Conservation (phyloP, 2,888 invertebrate genomes). For the Noctua janthe region DNA sequence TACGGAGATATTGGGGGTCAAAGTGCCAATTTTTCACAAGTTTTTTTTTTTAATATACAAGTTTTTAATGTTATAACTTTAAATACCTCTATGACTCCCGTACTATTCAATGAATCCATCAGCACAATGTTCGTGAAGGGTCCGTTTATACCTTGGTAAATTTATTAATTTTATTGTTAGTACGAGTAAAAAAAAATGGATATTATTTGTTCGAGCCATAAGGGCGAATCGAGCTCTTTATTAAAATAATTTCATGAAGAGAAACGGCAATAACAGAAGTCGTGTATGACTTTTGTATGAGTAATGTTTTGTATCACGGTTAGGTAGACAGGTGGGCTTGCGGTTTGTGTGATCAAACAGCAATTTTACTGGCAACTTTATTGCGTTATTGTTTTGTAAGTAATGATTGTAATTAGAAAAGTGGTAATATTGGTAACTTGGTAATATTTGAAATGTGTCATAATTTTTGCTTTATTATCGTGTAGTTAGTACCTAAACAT, state of each 20-base stretch:
- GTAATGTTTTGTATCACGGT: constrained; percentile 23
- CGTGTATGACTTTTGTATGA: constrained; percentile 6
- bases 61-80: too few species aligned
- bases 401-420: not conserved
- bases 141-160: too few species aligned
- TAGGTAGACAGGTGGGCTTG: constrained; percentile 19
- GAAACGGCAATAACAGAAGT: not conserved
- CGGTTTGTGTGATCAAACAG: not conserved
- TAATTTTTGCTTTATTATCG: too few species aligned
- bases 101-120: too few species aligned
- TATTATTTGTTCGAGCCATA: not conserved
- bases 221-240: not conserved
- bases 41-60: too few species aligned
- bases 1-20: too few species aligned
- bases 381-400: not conserved
- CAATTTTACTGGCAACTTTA: not conserved
- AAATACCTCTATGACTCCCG: too few species aligned
- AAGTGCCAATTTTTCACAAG: too few species aligned
- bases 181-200: not conserved
- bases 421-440: not conserved
- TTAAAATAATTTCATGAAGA: not conserved
- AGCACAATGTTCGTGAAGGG: too few species aligned
- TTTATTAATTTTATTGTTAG: not conserved
- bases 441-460: too few species aligned
- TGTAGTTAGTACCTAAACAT: too few species aligned